Percentiles rank a stretch among this genome's conserved stretches.
Conservation (phyloP, 2,797 vertebrate genomes). For the Enteromius treurensis region DNA sequence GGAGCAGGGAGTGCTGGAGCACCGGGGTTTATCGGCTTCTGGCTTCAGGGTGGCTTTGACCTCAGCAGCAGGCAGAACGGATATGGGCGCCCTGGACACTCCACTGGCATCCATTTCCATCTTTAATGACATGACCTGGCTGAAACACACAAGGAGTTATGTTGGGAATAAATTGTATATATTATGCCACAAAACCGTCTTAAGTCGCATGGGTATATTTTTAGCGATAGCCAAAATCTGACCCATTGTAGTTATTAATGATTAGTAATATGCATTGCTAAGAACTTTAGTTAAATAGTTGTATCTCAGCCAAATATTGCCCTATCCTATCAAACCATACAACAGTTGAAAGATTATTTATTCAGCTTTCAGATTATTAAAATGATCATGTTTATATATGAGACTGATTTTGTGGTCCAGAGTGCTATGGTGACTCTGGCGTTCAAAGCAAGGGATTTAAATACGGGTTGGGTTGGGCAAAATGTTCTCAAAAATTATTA, state of each 20-base stretch:
- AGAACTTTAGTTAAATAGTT: no score
- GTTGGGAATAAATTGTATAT: slow-evolving; percentile 18
- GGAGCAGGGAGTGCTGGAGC: slow-evolving; percentile 94
- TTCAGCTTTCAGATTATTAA: no score
- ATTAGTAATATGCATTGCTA: no score
- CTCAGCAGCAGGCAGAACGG: slow-evolving; percentile 83
- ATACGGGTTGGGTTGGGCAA: not conserved
- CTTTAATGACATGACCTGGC: slow-evolving; percentile 76
- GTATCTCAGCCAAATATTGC: no score
- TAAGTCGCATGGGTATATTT: not conserved
- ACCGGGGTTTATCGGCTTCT: slow-evolving; percentile 88
- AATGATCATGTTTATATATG: no score
- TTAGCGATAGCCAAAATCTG: not conserved
- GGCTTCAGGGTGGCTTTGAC: slow-evolving; percentile 78
- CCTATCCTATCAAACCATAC: no score
- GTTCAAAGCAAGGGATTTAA: not conserved
- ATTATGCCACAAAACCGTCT: not conserved
- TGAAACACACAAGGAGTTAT: slow-evolving; percentile 32
- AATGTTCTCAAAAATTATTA: not conserved
- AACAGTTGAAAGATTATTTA: no score
- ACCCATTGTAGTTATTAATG: not conserved
- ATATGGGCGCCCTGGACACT: slow-evolving; percentile 81
- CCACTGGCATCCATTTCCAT: slow-evolving; percentile 93
- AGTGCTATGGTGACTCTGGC: not conserved
- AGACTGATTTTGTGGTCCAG: no score